Evolutionary conservation across 2,113 vertebrate genomes (phyloP).

Genomic region (Lagenorhynchus albirostris): DNA sequence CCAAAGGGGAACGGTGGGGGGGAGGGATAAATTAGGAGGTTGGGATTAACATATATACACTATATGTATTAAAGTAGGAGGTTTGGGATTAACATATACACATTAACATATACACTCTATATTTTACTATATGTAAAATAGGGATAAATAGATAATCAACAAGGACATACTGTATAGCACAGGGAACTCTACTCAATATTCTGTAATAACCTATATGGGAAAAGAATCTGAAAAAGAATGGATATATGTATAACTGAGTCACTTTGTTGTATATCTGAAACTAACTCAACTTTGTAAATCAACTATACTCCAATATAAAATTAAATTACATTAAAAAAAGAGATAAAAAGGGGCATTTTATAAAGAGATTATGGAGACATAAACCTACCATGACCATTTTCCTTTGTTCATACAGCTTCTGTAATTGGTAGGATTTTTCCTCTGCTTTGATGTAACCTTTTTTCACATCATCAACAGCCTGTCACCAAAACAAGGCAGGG

Average conservation of each 20-base stretch:
- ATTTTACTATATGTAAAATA: background rate
- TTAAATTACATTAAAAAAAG: background rate
- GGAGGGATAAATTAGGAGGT: background rate
- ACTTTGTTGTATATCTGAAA: background rate
- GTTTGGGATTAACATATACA: background rate
- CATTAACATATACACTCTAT: background rate
- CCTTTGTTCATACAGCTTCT: conserved; percentile 96
- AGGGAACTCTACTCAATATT: background rate
- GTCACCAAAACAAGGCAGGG: conserved; percentile 4
- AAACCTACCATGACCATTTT: conserved; percentile 96
- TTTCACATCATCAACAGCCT: conserved; percentile 97
- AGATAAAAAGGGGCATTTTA: background rate
- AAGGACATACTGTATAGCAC: background rate
- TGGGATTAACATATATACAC: too few species aligned
- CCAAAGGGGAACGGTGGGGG: background rate
- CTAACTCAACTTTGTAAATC: background rate
- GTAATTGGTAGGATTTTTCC: conserved; percentile 97
- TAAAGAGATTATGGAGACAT: background rate
- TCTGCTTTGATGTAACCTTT: conserved; percentile 97
- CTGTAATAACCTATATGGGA: background rate
- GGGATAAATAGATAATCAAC: background rate
- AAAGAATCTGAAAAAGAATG: background rate
- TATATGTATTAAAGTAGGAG: background rate
- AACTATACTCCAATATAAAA: background rate
- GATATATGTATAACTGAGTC: background rate